A percentile compares a stretch with the other conserved stretches of the same genome.
Conservation (phyloP, 2,113 vertebrate genomes). For the Leucopternis melanops region DNA sequence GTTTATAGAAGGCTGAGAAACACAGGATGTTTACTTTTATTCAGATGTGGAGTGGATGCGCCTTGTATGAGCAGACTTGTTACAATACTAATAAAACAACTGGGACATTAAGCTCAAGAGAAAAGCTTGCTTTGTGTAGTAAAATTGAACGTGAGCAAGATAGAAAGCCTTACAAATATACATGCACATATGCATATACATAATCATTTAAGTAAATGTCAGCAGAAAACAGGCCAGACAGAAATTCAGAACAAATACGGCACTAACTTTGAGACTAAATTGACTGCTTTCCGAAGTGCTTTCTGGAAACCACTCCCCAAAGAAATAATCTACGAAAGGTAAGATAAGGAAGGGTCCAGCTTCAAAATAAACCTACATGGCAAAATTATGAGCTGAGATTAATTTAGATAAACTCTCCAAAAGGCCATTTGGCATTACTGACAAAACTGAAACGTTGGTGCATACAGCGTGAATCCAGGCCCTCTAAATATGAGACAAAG, state of each 20-base stretch:
- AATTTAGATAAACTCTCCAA: not conserved
- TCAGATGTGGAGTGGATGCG: constrained; percentile 25
- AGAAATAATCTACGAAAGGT: not conserved
- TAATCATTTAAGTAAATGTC: not conserved
- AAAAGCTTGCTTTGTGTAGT: not conserved
- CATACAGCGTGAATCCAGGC: fast-evolving
- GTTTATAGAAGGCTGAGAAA: constrained; percentile 33
- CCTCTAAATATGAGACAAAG: not conserved
- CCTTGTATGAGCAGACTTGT: not conserved
- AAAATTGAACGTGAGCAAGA: not conserved
- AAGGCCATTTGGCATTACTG: not conserved
- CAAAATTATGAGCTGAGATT: not conserved
- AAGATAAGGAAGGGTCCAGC: not conserved
- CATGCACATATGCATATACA: not conserved
- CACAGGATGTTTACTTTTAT: constrained; percentile 49
- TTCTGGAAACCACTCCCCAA: not conserved
- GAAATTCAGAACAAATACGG: not conserved
- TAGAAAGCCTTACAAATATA: not conserved
- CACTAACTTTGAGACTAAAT: not conserved
- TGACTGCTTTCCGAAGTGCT: not conserved
- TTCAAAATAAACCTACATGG: not conserved
- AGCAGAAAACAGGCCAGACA: not conserved
- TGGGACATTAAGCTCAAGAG: not conserved
- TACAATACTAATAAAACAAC: not conserved
- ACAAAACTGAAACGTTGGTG: not conserved